Evolutionary conservation across 2,888 invertebrate genomes (phyloP).

Genomic region (Cataglyphis albicans): DNA sequence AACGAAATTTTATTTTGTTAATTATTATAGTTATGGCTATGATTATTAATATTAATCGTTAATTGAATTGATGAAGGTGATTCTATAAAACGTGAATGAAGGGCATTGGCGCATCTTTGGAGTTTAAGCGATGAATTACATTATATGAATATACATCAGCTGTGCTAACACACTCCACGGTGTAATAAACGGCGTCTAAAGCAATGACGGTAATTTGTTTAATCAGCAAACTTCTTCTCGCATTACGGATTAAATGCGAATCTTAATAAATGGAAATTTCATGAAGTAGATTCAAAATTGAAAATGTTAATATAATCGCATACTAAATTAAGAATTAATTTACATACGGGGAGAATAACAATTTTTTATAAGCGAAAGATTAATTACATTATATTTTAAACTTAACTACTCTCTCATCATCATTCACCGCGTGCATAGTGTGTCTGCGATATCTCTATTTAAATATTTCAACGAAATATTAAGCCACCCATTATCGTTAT

Average conservation of each 20-base stretch:
- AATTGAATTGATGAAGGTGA: not conserved
- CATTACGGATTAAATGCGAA: constrained; percentile 34
- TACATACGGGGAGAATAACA: not conserved
- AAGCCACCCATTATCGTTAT: constrained; percentile 34
- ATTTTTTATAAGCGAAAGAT: constrained; percentile 16
- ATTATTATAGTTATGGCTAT: not conserved
- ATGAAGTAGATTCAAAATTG: not conserved
- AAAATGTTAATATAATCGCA: constrained; percentile 25
- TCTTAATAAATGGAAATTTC: constrained; percentile 15
- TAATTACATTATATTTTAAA: not conserved
- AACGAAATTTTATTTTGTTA: not conserved
- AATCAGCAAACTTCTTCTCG: constrained; percentile 28
- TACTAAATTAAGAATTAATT: constrained; percentile 10
- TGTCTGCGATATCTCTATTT: constrained; percentile 17
- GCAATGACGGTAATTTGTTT: constrained; percentile 43
- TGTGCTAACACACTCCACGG: constrained; percentile 22
- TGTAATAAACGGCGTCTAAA: constrained; percentile 31
- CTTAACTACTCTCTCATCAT: not conserved
- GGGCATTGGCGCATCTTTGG: not conserved
- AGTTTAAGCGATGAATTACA: constrained; percentile 29
- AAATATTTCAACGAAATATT: constrained; percentile 43
- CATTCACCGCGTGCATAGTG: not conserved
- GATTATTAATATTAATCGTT: constrained; percentile 12
- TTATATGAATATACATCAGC: constrained; percentile 16
- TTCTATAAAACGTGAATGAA: not conserved